A percentile compares a stretch with the other conserved stretches of the same genome.
phyloP scores from a whole-genome alignment of 2,888 invertebrate genomes.

The Parnassius apollo region DNA sequence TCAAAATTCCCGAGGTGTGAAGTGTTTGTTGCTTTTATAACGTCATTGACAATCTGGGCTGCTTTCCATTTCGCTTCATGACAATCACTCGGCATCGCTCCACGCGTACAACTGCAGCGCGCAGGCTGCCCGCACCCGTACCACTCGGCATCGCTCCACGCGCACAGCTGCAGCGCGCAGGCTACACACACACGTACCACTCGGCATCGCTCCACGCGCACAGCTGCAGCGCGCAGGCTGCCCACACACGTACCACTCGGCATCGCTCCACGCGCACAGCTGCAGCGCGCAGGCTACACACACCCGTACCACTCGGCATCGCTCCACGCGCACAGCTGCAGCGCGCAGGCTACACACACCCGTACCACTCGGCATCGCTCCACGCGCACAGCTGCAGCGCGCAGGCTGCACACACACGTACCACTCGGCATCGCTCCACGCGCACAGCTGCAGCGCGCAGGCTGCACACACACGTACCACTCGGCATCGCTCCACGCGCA shows the following conservation, averaged over 20 bases:
- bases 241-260: constrained; percentile 83
- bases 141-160: constrained; percentile 93
- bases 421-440: constrained; percentile 93
- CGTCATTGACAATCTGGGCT: too few species aligned
- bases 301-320: not conserved
- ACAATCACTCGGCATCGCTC: not conserved
- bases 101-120: not conserved
- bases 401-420: not conserved
- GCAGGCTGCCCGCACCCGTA: not conserved
- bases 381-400: constrained; percentile 27
- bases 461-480: constrained; percentile 75
- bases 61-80: too few species aligned
- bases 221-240: constrained; percentile 48
- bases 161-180: constrained; percentile 80
- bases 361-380: not conserved
- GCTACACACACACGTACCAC: constrained; percentile 75
- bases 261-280: constrained; percentile 87
- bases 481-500: constrained; percentile 91
- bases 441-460: constrained; percentile 80
- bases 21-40: too few species aligned
- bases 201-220: constrained; percentile 91
- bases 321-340: not conserved
- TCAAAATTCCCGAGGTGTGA: too few species aligned
- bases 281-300: constrained; percentile 86
- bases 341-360: not conserved